Evolutionary conservation across 2,113 vertebrate genomes (phyloP), one percentile per base, ranked within the genome.

Genomic region (Rana temporaria): DNA sequence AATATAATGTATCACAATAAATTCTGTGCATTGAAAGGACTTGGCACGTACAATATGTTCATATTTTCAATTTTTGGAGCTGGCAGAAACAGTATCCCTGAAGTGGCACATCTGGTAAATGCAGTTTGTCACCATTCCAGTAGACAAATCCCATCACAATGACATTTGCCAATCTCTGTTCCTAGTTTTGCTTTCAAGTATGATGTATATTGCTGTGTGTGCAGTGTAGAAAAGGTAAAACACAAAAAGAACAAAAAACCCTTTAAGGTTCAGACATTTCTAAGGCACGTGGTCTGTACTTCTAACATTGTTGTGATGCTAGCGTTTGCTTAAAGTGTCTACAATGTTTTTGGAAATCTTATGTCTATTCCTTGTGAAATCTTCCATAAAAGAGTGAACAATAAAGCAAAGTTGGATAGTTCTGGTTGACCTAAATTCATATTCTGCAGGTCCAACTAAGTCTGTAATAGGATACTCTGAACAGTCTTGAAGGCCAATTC

Each of bases 101-200:
- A 72, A 73, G 79, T 74, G 79, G 22, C 62, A 73, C 79, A 81
- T 81, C 69, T 73, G 69, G 79, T 81, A 81, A 81, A 73, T 57
- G 42, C 69, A 73, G 79, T 38, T 56, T 65, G 26, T 70, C 69
- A 73, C 48, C 53, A n/a, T 65, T 81, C 68, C 79, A 81, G 26
- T 81, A 24, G 79, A 73, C 60, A 81, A 22, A 73, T 65, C 79
- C 79, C 69, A 73, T 52, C 19, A 42, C 30, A 62, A 11, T 56
- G 20, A 24, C 34, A 48, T 65, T 62, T 81, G 60, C 69, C 79
- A 81, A 73, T 73, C 79, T 65, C 60, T 81, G 42, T 56, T 66
- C 19, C 69, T 73, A 34, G 59, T 81, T 81, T 60, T 72, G 22
- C 52, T 62, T 80, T 67, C 66, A 62, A 71, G 57, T 72, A 62